Percentiles rank a stretch among this genome's conserved stretches.
These are phyloP conservation scores for Cygnus olor DNA, from an alignment of 2,797 vertebrate genomes.

Conservation along the genomic window DNA sequence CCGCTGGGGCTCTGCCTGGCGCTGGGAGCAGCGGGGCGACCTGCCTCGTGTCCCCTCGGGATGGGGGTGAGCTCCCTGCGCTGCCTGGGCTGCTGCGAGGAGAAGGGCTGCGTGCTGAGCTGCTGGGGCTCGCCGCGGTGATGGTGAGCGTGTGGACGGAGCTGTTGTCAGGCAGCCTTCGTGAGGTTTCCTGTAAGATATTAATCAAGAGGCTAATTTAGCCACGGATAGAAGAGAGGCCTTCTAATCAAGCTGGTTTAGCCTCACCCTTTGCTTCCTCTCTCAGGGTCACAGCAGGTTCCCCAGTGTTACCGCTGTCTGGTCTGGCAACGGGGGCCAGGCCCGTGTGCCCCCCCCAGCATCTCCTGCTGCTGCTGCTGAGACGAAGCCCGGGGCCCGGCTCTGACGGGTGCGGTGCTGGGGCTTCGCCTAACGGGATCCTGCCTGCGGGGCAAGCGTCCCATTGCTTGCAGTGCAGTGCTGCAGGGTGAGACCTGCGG, in stretches of 20 bases:
- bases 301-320: background rate
- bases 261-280: background rate
- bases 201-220: background rate
- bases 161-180: background rate
- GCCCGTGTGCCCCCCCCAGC: rapidly evolving
- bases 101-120: background rate
- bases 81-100: background rate
- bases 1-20: background rate
- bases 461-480: background rate
- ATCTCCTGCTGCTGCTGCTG: background rate
- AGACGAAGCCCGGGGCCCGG: background rate
- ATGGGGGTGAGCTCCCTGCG: background rate
- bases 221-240: background rate
- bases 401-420: background rate
- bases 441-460: background rate
- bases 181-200: background rate
- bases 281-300: background rate
- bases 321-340: background rate
- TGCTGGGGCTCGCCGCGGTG: rapidly evolving
- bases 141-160: rapidly evolving
- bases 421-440: background rate
- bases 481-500: background rate
- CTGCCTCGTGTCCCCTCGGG: background rate
- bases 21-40: background rate
- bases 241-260: background rate